These are phyloP conservation scores for Dendrocincla fuliginosa DNA, from an alignment of 2,797 vertebrate species.

Conservation along the genomic window DNA sequence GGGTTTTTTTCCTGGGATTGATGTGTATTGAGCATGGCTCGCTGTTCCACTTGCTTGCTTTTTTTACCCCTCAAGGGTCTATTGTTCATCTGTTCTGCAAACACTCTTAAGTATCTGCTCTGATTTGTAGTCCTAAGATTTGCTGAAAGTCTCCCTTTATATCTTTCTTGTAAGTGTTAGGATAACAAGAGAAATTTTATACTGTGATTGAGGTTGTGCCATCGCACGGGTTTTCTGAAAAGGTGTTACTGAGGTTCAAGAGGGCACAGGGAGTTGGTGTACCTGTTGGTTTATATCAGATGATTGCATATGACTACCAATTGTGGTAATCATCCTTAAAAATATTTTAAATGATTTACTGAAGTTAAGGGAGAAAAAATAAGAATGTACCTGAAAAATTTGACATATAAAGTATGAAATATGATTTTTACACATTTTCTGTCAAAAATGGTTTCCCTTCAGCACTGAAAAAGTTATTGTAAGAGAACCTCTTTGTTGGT, in stretches of 20 bases:
- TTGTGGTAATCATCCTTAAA: not conserved
- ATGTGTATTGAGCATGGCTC: not conserved
- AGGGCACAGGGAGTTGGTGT: not conserved
- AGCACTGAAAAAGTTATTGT: not conserved
- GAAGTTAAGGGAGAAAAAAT: not conserved
- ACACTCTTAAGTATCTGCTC: not conserved
- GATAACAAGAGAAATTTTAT: not conserved
- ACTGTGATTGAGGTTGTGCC: not conserved
- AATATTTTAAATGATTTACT: not conserved
- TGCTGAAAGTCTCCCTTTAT: not conserved
- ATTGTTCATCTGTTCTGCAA: slow-evolving; percentile 19
- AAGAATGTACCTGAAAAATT: not conserved
- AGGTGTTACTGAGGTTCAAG: not conserved
- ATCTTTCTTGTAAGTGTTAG: not conserved
- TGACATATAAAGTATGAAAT: not conserved
- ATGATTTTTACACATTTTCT: not conserved
- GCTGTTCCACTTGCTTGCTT: not conserved
- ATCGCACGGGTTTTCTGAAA: not conserved
- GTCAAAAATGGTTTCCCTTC: not conserved
- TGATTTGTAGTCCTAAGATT: not conserved
- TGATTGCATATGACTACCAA: not conserved
- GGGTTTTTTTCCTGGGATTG: slow-evolving; percentile 21
- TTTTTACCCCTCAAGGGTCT: not conserved
- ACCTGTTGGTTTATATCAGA: not conserved
- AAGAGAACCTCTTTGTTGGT: not conserved